Percentiles rank a stretch among this genome's conserved stretches.
Evolutionary conservation across 2,888 invertebrate species (phyloP).

Genomic region (Drosophila barbarae): DNA sequence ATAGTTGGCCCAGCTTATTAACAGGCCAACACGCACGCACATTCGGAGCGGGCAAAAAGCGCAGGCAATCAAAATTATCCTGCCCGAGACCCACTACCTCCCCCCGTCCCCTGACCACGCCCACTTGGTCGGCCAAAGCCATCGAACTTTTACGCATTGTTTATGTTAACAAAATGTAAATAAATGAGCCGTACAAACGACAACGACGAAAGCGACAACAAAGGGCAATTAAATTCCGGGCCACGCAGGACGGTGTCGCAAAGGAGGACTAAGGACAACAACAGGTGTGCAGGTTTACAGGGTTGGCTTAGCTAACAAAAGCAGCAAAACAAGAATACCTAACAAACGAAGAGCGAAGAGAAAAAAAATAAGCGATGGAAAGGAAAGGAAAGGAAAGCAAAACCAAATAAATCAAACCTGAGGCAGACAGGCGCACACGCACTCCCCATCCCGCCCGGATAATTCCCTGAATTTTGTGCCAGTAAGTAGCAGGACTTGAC

Average conservation of each 20-base stretch:
- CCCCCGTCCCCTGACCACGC: slow-evolving; percentile 5
- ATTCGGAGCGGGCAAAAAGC: slow-evolving; percentile 41
- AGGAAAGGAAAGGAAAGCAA: slow-evolving; percentile 11
- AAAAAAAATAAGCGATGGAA: slow-evolving; percentile 10
- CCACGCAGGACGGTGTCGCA: slow-evolving; percentile 62
- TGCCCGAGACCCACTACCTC: slow-evolving; percentile 7
- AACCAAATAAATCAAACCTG: slow-evolving; percentile 66
- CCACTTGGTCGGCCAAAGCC: slow-evolving; percentile 48
- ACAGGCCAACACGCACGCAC: slow-evolving; percentile 58
- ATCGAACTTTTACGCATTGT: slow-evolving; percentile 76
- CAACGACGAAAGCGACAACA: slow-evolving; percentile 63
- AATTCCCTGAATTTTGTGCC: slow-evolving; percentile 17
- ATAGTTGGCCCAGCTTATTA: slow-evolving; percentile 70
- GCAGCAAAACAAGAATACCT: slow-evolving; percentile 30
- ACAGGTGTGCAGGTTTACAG: slow-evolving; percentile 69
- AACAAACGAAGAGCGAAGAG: slow-evolving; percentile 25
- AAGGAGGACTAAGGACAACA: slow-evolving; percentile 47
- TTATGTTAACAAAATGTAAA: slow-evolving; percentile 75
- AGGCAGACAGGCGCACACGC: slow-evolving; percentile 57
- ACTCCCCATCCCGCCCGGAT: slow-evolving; percentile 36
- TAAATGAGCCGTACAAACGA: slow-evolving; percentile 73
- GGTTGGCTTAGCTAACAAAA: slow-evolving; percentile 52
- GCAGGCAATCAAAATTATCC: slow-evolving; percentile 63
- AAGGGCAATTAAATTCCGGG: slow-evolving; percentile 71
- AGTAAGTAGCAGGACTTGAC: slow-evolving; percentile 38